Conservation (phyloP, 2,888 invertebrate genomes). For the Eristalis arbustorum region DNA sequence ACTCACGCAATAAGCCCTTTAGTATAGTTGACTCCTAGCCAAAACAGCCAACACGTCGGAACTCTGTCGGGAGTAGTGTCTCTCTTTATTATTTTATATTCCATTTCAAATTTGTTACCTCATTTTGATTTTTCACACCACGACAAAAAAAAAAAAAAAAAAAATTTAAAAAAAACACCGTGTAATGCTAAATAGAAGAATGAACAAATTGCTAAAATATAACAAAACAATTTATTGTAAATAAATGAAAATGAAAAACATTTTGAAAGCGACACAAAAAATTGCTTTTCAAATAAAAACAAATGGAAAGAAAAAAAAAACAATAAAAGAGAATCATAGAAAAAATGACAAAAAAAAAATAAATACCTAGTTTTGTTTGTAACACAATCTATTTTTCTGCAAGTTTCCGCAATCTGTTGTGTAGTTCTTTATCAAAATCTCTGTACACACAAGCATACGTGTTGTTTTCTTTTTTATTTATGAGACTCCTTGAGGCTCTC, state of each 20-base stretch:
- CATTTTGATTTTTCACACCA: background rate
- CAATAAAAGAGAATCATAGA: background rate
- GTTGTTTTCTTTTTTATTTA: background rate
- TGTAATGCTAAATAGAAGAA: slow-evolving; percentile 12
- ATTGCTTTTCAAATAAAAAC: background rate
- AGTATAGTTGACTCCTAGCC: background rate
- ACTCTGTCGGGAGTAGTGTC: background rate
- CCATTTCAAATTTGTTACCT: background rate
- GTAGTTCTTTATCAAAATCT: slow-evolving; percentile 13
- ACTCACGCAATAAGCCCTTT: too few relatives aligned
- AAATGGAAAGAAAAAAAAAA: background rate
- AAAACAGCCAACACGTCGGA: background rate
- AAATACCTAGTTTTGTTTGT: slow-evolving; percentile 30
- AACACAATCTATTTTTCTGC: slow-evolving; percentile 2
- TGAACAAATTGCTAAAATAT: slow-evolving; percentile 11
- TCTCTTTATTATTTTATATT: background rate
- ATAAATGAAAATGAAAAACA: slow-evolving; percentile 19
- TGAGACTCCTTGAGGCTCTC: background rate
- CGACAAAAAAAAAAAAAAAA: slow-evolving; percentile 4
- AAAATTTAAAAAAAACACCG: too few relatives aligned
- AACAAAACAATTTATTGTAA: slow-evolving; percentile 31
- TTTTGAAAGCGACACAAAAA: background rate
- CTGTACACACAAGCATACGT: background rate
- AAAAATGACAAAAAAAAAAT: background rate
- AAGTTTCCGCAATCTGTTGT: slow-evolving; percentile 3